These are phyloP conservation scores for Scelioninae gen. 1 DNA, from an alignment of 2,888 invertebrate genomes.

Conservation along the genomic window DNA sequence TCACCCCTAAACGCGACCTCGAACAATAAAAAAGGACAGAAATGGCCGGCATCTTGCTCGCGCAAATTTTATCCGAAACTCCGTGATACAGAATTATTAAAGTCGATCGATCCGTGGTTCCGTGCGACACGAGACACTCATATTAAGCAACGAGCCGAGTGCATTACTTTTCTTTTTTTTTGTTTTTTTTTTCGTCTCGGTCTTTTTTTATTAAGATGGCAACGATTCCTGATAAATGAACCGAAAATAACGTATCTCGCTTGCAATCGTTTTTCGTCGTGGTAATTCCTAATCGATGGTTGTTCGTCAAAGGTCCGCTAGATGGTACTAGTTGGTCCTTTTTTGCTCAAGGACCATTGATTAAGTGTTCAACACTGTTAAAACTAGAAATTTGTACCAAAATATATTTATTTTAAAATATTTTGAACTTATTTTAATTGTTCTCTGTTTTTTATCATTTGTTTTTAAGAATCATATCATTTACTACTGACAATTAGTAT, in stretches of 20 bases:
- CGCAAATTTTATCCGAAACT: constrained; percentile 63
- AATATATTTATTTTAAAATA: too few species aligned
- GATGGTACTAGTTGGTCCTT: constrained; percentile 9
- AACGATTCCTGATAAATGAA: constrained; percentile 9
- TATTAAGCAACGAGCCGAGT: constrained; percentile 8
- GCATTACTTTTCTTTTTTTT: constrained; percentile 2
- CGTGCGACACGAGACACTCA: constrained; percentile 62
- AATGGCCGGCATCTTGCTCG: constrained; percentile 28
- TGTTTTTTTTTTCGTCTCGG: not conserved
- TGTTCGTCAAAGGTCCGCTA: constrained; percentile 1
- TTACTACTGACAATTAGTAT: too few species aligned
- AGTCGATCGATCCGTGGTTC: constrained; percentile 73
- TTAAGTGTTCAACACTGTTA: too few species aligned
- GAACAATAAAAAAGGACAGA: constrained; percentile 71
- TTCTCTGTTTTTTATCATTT: too few species aligned
- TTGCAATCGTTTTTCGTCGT: not conserved
- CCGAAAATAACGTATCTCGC: not conserved
- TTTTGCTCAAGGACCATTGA: too few species aligned
- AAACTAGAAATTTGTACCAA: too few species aligned
- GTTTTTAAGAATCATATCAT: too few species aligned
- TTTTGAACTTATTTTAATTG: too few species aligned
- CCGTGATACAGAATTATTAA: constrained; percentile 76
- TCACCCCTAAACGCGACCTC: constrained; percentile 73
- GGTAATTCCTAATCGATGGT: constrained; percentile 10
- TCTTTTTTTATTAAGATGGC: not conserved